These are phyloP conservation scores for Bos javanicus DNA, from an alignment of 2,113 vertebrate genomes.

Conservation along the genomic window DNA sequence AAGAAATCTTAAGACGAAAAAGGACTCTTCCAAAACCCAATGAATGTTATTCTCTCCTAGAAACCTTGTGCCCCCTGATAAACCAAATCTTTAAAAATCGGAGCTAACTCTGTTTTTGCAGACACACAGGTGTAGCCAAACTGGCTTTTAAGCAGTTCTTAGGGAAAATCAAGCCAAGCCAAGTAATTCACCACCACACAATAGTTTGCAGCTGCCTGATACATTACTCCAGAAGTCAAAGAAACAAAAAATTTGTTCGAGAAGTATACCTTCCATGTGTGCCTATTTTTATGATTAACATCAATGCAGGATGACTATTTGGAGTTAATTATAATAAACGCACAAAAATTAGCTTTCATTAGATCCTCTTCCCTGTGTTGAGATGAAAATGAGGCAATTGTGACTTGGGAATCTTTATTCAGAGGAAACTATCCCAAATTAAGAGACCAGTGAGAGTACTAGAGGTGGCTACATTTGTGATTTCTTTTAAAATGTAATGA, in stretches of 20 bases:
- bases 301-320: not conserved
- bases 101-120: not conserved
- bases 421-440: not conserved
- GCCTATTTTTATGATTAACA: constrained; percentile 10
- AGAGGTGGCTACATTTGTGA: not conserved
- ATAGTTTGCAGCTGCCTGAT: not conserved
- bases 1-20: not conserved
- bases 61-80: not conserved
- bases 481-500: constrained; percentile 11
- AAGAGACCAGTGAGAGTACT: not conserved
- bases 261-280: not conserved
- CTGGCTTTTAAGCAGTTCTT: not conserved
- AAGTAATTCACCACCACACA: not conserved
- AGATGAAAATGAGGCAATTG: not conserved
- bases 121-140: not conserved
- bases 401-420: not conserved
- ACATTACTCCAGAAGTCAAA: not conserved
- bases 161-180: not conserved
- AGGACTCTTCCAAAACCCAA: not conserved
- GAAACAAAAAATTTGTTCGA: not conserved
- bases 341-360: constrained; percentile 7
- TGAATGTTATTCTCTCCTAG: not conserved
- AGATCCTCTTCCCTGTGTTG: not conserved
- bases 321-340: not conserved
- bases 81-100: constrained; percentile 24